Evolutionary conservation across 53 echinoderm and acorn worm genomes (phyloP).

Genomic region (Stichopus horrens): DNA sequence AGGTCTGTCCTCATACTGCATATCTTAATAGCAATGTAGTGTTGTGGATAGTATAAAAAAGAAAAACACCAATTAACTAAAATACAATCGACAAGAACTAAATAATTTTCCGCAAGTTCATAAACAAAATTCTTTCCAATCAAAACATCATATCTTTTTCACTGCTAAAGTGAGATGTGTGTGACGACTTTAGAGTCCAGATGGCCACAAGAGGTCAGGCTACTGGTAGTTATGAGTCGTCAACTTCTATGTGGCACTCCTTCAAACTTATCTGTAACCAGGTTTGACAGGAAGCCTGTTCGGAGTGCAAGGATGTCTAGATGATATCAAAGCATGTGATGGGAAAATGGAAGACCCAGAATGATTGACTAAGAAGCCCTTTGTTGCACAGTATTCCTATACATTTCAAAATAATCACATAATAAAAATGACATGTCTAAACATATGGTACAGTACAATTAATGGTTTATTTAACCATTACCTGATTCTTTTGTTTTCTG

Average conservation of each 20-base stretch:
- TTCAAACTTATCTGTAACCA: not conserved
- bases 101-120: too few relatives aligned
- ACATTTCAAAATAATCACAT: too few relatives aligned
- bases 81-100: too few relatives aligned
- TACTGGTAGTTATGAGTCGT: slow-evolving; percentile 10
- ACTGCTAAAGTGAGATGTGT: not conserved
- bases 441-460: not conserved
- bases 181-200: not conserved
- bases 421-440: too few relatives aligned
- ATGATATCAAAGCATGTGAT: not conserved
- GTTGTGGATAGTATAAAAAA: too few relatives aligned
- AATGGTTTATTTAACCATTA: not conserved
- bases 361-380: too few relatives aligned
- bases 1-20: too few relatives aligned
- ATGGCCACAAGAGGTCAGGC: not conserved
- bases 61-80: too few relatives aligned
- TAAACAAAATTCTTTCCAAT: too few relatives aligned
- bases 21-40: too few relatives aligned
- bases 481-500: not conserved
- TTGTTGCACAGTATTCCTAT: too few relatives aligned
- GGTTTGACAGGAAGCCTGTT: not conserved
- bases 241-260: not conserved
- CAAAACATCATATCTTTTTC: too few relatives aligned
- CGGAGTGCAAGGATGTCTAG: slow-evolving; percentile 1
- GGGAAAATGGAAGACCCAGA: not conserved